Evolutionary conservation across 2,797 vertebrate genomes (phyloP), one percentile per base, ranked within the genome.

Genomic region (Anableps anableps): DNA sequence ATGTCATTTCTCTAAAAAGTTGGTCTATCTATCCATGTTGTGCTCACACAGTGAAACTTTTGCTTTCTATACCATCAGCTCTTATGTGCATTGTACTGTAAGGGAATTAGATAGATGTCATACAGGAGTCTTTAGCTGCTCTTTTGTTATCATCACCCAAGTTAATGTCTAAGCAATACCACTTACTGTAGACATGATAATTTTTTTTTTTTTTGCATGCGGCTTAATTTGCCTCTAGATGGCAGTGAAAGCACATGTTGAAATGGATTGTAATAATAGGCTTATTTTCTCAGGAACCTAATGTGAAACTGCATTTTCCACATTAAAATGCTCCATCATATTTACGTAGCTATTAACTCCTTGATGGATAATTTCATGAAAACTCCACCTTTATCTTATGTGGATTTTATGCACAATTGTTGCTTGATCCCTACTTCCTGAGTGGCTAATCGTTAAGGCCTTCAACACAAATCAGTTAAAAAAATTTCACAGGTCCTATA

Each of bases 151-250:
- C 19, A n/a, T 70, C 48, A 21, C 16, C 11, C 36, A 68, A 68
- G 62, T 34, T 66, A 21, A 38, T 6, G 17, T 41, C 64, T 34
- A 26, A 21, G 17, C 62, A 11, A 26, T 45, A 26, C 21, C 4
- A 6, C n/a, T 45, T 0, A 26, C 38, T n/a, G 3, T 23, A 53
- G 50, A 53, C 21, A 23, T 8, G 1, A 70, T 13, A 43, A 62
- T 23, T 5, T 19, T 9, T 26, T 1, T 45, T 58, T 43, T 19
- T n/a, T 10, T 36, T 51, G 75, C 16, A 51, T 26, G 29, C 21
- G 9, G 5, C 14, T 43, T 41, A 23, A 14, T 38, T 31, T 13
- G 29, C 84, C 91, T 86, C 87, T 87, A 92, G 89, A 80, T 90
- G 89, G 89, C 85, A 91, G n/a, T 55, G 21, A 73, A 64, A 19